Evolutionary conservation across 2,888 invertebrate species (phyloP).

Genomic region (Tineola bisselliella): DNA sequence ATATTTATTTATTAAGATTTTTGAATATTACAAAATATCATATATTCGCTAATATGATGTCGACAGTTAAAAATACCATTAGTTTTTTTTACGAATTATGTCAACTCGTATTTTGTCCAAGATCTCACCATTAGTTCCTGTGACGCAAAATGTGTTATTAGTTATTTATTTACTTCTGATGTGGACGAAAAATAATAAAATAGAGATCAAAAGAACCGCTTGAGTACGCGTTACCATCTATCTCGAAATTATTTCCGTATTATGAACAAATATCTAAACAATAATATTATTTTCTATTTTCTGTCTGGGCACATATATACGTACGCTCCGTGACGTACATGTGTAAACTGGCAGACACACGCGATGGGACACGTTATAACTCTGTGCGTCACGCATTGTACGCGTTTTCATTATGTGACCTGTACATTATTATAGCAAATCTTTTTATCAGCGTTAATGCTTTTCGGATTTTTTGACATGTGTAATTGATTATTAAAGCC

Average conservation of each 20-base stretch:
- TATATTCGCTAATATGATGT: background rate
- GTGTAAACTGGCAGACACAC: too few relatives aligned
- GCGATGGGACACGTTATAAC: too few relatives aligned
- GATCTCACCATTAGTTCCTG: background rate
- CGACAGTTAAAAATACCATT: background rate
- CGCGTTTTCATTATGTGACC: too few relatives aligned
- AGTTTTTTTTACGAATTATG: background rate
- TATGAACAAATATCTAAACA: slow-evolving; percentile 5
- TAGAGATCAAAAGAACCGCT: slow-evolving; percentile 4
- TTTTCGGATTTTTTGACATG: too few relatives aligned
- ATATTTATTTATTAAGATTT: background rate
- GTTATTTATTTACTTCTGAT: slow-evolving; percentile 3
- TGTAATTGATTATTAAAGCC: too few relatives aligned
- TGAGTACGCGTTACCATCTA: background rate
- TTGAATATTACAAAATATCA: background rate
- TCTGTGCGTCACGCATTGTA: too few relatives aligned
- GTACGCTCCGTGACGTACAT: too few relatives aligned
- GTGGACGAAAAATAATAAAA: slow-evolving; percentile 11
- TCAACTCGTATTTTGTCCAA: background rate
- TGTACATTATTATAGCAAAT: too few relatives aligned
- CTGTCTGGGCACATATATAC: too few relatives aligned
- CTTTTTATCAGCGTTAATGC: too few relatives aligned
- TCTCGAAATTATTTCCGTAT: background rate
- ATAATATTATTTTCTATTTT: background rate
- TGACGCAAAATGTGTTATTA: slow-evolving; percentile 1